These are phyloP conservation scores for Centruroides vittatus DNA, from an alignment of 1,140 invertebrate species.

Conservation along the genomic window DNA sequence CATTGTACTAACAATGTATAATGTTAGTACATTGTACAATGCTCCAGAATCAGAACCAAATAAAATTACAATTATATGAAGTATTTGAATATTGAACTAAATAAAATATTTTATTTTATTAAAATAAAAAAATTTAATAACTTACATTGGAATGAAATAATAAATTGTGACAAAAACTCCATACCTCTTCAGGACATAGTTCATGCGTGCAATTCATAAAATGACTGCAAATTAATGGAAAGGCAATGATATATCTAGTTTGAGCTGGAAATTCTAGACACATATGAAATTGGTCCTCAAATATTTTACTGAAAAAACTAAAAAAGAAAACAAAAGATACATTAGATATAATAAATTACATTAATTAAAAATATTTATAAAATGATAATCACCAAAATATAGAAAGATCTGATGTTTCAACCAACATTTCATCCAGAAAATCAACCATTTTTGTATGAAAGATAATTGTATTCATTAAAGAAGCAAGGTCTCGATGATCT, in stretches of 20 bases:
- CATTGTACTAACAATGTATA: too few species aligned
- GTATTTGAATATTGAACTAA: too few species aligned
- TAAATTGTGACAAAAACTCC: slow-evolving; percentile 1
- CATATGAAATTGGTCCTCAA: slow-evolving; percentile 97
- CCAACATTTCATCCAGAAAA: slow-evolving; percentile 90
- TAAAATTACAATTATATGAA: too few species aligned
- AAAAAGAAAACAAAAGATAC: background rate
- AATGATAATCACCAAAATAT: slow-evolving; percentile 59
- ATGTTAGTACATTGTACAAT: too few species aligned
- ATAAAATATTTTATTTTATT: too few species aligned
- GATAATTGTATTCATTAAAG: slow-evolving; percentile 84
- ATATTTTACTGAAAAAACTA: slow-evolving; percentile 89
- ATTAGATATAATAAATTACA: slow-evolving; percentile 2
- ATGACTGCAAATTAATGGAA: slow-evolving; percentile 93
- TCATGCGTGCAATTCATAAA: slow-evolving; percentile 97
- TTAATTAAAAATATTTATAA: slow-evolving; percentile 1
- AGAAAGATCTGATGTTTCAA: slow-evolving; percentile 91
- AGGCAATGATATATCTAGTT: slow-evolving; percentile 93
- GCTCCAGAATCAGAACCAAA: too few species aligned
- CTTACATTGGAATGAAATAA: too few species aligned
- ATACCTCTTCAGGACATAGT: slow-evolving; percentile 89
- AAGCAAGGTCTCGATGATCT: slow-evolving; percentile 75
- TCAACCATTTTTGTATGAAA: slow-evolving; percentile 99
- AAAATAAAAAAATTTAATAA: too few species aligned
- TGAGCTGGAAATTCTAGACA: slow-evolving; percentile 96